phyloP scores from a whole-genome alignment of 2,888 invertebrate genomes.

The Noctua fimbriata region DNA sequence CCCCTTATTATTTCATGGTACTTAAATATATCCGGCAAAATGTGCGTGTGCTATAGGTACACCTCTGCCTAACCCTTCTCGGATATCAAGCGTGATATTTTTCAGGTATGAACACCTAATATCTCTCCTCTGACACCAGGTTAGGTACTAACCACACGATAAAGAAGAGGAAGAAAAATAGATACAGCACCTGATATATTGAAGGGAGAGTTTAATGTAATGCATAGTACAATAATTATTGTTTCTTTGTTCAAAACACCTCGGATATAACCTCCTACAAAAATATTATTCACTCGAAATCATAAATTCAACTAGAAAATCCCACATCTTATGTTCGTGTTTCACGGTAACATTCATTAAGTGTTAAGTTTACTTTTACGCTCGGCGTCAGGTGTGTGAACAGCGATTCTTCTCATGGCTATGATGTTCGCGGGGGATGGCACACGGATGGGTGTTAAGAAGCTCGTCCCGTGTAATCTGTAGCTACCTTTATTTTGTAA shows the following conservation, averaged over 20 bases:
- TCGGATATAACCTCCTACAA: background rate
- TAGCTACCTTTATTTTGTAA: constrained; percentile 44
- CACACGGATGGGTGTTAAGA: constrained; percentile 51
- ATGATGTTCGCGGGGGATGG: constrained; percentile 67
- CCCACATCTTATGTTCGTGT: background rate
- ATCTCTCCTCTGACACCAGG: no score
- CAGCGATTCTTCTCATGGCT: constrained; percentile 74
- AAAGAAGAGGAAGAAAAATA: background rate
- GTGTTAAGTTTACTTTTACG: constrained; percentile 72
- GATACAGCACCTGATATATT: background rate
- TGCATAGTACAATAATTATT: background rate
- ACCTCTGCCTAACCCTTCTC: background rate
- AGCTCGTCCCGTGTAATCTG: constrained; percentile 49
- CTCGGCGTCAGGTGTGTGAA: constrained; percentile 73
- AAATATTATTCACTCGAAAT: background rate
- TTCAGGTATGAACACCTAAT: background rate
- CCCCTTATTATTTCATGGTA: background rate
- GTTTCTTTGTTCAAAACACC: background rate
- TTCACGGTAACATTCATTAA: constrained; percentile 60
- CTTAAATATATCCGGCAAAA: background rate
- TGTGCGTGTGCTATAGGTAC: background rate
- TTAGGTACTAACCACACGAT: no score
- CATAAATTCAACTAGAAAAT: background rate
- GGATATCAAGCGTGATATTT: background rate
- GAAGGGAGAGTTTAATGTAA: background rate